A percentile compares a stretch with the other conserved stretches of the same genome.
Conservation (phyloP, 2,113 vertebrate genomes). For the Etheostoma spectabile region DNA sequence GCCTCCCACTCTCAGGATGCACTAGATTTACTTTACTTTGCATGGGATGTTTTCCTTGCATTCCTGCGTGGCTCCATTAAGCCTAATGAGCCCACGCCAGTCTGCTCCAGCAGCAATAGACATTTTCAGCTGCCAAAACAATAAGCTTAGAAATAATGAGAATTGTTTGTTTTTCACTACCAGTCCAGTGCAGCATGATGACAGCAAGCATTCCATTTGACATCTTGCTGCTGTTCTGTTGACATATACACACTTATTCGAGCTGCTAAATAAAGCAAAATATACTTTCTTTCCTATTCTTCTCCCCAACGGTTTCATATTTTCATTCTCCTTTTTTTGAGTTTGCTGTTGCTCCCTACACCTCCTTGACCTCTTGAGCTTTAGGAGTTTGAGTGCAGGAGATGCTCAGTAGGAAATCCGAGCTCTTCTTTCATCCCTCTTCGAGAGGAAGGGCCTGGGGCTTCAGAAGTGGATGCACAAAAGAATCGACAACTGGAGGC, state of each 20-base stretch:
- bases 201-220: constrained; percentile 16
- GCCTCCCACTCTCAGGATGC: constrained; percentile 41
- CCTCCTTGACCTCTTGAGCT: constrained; percentile 39
- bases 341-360: constrained; percentile 2
- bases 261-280: constrained; percentile 20
- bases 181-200: not conserved
- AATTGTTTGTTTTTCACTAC: constrained; percentile 40
- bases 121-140: constrained; percentile 61
- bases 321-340: constrained; percentile 6
- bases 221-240: constrained; percentile 23
- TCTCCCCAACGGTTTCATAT: not conserved
- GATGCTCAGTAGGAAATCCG: constrained; percentile 28
- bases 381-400: constrained; percentile 20
- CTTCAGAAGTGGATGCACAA: constrained; percentile 40
- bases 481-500: constrained; percentile 29
- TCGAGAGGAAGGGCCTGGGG: constrained; percentile 37
- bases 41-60: constrained; percentile 51
- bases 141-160: constrained; percentile 17
- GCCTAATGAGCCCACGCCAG: constrained; percentile 55
- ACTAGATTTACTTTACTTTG: constrained; percentile 51
- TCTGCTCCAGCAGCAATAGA: constrained; percentile 18
- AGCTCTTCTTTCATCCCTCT: constrained; percentile 37
- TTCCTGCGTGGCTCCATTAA: constrained; percentile 59
- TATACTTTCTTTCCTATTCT: not conserved
- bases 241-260: not conserved